Evolutionary conservation across 2,797 vertebrate genomes (phyloP).

Genomic region (Mionectes olivaceus): DNA sequence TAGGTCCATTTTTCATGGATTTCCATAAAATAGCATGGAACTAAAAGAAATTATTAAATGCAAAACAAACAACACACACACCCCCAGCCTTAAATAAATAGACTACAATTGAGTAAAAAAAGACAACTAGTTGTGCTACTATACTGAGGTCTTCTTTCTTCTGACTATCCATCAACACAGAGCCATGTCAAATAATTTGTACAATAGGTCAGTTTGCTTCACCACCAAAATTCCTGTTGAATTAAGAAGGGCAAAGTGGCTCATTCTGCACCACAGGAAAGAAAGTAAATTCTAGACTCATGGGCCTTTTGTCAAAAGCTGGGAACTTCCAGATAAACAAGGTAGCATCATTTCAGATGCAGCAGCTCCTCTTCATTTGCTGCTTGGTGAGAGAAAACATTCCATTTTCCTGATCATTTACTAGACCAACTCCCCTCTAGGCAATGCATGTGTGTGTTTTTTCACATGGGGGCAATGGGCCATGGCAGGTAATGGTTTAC

Average conservation of each 20-base stretch:
- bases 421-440: background rate
- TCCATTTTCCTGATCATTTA: conserved; percentile 15
- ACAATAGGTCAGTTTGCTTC: background rate
- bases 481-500: conserved; percentile 14
- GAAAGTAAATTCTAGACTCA: background rate
- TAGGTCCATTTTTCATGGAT: background rate
- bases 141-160: background rate
- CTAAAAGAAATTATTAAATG: background rate
- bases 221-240: background rate
- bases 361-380: conserved; percentile 14
- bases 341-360: background rate
- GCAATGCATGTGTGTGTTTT: background rate
- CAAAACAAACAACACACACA: background rate
- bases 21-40: background rate
- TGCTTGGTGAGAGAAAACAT: conserved; percentile 14
- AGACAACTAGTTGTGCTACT: background rate
- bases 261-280: background rate
- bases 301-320: background rate
- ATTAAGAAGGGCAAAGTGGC: background rate
- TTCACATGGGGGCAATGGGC: background rate
- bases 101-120: background rate
- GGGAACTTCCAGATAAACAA: background rate
- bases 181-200: background rate
- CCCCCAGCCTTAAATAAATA: background rate
- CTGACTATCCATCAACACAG: background rate